Evolutionary conservation across 2,797 vertebrate genomes (phyloP).

Genomic region (Megaceryle alcyon): DNA sequence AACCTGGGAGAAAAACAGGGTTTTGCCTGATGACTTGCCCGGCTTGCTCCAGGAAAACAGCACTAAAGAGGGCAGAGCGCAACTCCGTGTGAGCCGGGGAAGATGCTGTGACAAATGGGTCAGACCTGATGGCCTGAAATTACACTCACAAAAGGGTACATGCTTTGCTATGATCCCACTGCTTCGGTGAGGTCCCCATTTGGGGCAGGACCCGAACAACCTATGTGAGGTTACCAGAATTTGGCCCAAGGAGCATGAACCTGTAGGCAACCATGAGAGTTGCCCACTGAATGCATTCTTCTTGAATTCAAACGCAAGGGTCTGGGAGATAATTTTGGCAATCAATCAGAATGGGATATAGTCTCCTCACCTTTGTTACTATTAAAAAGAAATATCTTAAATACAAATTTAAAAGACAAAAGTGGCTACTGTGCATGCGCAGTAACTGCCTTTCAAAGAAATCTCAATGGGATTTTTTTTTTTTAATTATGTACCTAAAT

Average conservation of each 20-base stretch:
- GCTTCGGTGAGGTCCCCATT: accelerated
- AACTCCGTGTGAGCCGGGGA: background rate
- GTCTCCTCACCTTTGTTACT: constrained; percentile 68
- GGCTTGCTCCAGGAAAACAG: background rate
- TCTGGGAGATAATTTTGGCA: constrained; percentile 72
- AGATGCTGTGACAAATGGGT: accelerated
- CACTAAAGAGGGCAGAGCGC: background rate
- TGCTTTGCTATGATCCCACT: background rate
- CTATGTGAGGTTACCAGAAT: accelerated
- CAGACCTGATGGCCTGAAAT: background rate
- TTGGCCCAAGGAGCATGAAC: background rate
- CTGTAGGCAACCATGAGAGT: background rate
- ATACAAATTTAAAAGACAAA: constrained; percentile 67
- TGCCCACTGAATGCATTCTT: constrained; percentile 28
- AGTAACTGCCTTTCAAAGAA: constrained; percentile 76
- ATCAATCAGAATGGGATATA: constrained; percentile 63
- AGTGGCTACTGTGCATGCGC: constrained; percentile 76
- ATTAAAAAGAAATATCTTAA: constrained; percentile 65
- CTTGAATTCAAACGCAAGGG: constrained; percentile 28
- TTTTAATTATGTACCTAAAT: constrained; percentile 73
- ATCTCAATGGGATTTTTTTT: constrained; percentile 59
- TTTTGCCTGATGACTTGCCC: background rate
- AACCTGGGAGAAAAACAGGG: background rate
- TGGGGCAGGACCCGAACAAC: background rate
- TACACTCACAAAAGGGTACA: accelerated